Evolutionary conservation across 1,140 invertebrate genomes (phyloP), one percentile per base, ranked within the genome.

Genomic region (Drosophila eugracilis): DNA sequence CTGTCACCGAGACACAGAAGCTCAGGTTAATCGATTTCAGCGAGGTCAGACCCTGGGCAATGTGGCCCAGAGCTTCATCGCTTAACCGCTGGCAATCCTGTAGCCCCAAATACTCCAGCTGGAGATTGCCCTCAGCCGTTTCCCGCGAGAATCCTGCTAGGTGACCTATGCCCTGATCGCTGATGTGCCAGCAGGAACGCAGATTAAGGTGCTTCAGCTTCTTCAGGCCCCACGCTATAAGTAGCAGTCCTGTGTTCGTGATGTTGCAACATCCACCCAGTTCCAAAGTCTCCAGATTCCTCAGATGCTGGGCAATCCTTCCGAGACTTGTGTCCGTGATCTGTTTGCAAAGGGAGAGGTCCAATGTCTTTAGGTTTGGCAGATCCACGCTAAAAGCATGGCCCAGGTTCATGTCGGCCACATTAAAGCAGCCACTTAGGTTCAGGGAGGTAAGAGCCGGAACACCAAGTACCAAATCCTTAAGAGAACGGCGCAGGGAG

Each of bases 61-160:
- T 94, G 92, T 97, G 95, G 75, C 95, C 95, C 36, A 99, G 92
- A 0, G 97, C 95, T 75, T 98, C 97, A 92, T 99, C 98, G 26
- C 96, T 97, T 10, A 99, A 92, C 78, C 97, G 95, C 92, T 98
- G 97, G 92, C 97, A 99, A 92, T 99, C 97, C 92, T 99, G 98
- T 24, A 99, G 93, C 5, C 96, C 96, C 4, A 99, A 92, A 81
- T 96, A 93, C 91, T 98, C 97, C 44, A 99, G 92, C 6, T 93
- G 93, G 3, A 95, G 93, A 54, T 95, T 95, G 0, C 96, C 96
- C 59, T 94, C 93, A 1, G 94, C 94, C 12, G 94, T 93, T 7
- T 95, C 93, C 22, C 92, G 91, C 66, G 94, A 95, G 6, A 96
- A 92, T 0, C 97, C 97, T 1, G 96, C 95, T 42, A 99, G 91